A percentile compares a stretch with the other conserved stretches of the same genome.
Conservation (phyloP, 2,888 invertebrate genomes). For the Dyspetes luteomarginatus region DNA sequence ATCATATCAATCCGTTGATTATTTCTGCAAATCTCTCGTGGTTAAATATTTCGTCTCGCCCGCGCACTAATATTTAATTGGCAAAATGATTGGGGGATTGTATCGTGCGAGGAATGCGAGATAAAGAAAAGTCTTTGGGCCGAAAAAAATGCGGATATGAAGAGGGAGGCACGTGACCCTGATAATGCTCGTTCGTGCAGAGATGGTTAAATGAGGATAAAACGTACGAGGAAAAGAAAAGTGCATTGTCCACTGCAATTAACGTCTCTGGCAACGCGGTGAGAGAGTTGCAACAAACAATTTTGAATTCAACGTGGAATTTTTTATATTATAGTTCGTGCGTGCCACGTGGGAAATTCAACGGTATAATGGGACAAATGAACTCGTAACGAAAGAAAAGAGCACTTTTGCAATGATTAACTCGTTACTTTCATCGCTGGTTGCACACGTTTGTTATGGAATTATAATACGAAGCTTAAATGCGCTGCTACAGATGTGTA, state of each 20-base stretch:
- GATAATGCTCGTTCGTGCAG: not conserved
- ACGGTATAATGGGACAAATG: slow-evolving; percentile 25
- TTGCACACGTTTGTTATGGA: not conserved
- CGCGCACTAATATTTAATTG: not conserved
- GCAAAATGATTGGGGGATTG: not conserved
- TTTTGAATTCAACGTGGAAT: slow-evolving; percentile 25
- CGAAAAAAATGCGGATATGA: not conserved
- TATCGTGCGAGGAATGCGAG: not conserved
- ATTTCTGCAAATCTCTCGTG: not conserved
- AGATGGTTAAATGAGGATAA: not conserved
- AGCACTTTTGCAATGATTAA: slow-evolving; percentile 25
- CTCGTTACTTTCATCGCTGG: not conserved
- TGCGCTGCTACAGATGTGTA: too few species aligned
- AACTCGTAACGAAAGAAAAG: slow-evolving; percentile 17
- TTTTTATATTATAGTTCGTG: slow-evolving; percentile 4
- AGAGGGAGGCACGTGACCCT: slow-evolving; percentile 28
- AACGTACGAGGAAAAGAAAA: slow-evolving; percentile 17
- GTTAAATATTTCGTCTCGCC: not conserved
- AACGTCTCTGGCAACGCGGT: slow-evolving; percentile 3
- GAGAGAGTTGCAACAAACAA: slow-evolving; percentile 38
- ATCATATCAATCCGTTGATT: slow-evolving; percentile 12
- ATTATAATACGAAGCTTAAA: too few species aligned
- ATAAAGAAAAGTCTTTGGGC: not conserved
- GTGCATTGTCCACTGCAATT: slow-evolving; percentile 37
- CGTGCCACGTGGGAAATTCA: not conserved